Evolutionary conservation across 2,888 invertebrate species (phyloP).

Genomic region (Encarsia formosa): DNA sequence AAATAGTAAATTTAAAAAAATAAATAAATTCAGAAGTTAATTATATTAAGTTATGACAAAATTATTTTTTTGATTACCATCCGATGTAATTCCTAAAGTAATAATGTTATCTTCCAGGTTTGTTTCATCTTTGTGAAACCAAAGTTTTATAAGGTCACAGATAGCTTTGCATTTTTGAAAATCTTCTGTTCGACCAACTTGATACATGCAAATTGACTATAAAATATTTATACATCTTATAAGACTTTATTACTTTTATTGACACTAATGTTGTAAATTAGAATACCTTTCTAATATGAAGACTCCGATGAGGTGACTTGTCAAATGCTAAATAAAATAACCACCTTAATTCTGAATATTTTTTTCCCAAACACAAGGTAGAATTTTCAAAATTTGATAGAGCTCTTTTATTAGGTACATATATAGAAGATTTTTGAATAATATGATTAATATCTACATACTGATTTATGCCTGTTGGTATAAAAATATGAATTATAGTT

Average conservation of each 20-base stretch:
- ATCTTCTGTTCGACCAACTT: conserved; percentile 36
- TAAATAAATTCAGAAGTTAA: too few species aligned
- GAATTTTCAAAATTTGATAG: conserved; percentile 53
- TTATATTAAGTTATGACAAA: too few species aligned
- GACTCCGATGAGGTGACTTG: conserved; percentile 49
- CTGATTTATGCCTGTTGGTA: conserved; percentile 52
- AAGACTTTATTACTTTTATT: neutral
- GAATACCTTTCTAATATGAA: conserved; percentile 51
- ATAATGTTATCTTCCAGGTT: conserved; percentile 49
- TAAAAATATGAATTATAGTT: neutral
- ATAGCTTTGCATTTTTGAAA: conserved; percentile 50
- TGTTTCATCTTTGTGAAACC: conserved; percentile 51
- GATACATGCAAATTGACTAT: conserved; percentile 27
- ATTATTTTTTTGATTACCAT: conserved; percentile 53
- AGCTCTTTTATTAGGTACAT: conserved; percentile 55
- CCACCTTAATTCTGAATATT: conserved; percentile 56
- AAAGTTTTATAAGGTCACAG: conserved; percentile 53
- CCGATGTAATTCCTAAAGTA: conserved; percentile 56
- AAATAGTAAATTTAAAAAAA: too few species aligned
- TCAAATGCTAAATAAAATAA: conserved; percentile 55
- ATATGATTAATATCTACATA: conserved; percentile 57
- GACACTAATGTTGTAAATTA: neutral
- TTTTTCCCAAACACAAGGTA: conserved; percentile 54
- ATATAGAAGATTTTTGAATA: conserved; percentile 55
- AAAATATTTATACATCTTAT: neutral